These are phyloP conservation scores for Homarus americanus DNA, from an alignment of 1,140 invertebrate genomes.

Conservation along the genomic window DNA sequence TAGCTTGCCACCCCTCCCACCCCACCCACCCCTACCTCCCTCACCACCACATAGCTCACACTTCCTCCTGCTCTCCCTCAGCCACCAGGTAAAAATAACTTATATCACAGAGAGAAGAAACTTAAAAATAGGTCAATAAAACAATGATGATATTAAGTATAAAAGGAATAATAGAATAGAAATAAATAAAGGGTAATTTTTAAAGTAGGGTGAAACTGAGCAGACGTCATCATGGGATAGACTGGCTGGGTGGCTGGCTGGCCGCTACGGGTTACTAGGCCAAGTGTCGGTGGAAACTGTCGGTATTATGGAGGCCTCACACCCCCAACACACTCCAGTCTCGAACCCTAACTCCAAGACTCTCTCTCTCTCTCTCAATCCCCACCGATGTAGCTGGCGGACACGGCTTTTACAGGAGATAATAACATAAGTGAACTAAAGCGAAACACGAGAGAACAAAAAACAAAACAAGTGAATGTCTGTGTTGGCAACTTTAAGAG, in stretches of 20 bases:
- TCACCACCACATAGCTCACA: background rate
- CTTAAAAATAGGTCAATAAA: no score
- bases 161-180: no score
- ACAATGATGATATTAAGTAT: no score
- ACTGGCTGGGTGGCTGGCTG: no score
- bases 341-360: no score
- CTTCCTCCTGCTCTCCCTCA: background rate
- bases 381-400: background rate
- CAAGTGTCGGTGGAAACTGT: background rate
- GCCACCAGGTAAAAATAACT: background rate
- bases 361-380: background rate
- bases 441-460: background rate
- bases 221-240: no score
- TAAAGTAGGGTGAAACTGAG: no score
- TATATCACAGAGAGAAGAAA: background rate
- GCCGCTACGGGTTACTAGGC: no score
- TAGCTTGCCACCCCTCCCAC: background rate
- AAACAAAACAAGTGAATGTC: conserved; percentile 10
- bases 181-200: no score
- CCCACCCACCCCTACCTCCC: background rate
- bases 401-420: background rate
- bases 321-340: no score
- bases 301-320: background rate
- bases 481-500: conserved; percentile 39
- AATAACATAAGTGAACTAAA: background rate